phyloP scores from a whole-genome alignment of 2,797 vertebrate species.

The Pangasius mekongensis region DNA sequence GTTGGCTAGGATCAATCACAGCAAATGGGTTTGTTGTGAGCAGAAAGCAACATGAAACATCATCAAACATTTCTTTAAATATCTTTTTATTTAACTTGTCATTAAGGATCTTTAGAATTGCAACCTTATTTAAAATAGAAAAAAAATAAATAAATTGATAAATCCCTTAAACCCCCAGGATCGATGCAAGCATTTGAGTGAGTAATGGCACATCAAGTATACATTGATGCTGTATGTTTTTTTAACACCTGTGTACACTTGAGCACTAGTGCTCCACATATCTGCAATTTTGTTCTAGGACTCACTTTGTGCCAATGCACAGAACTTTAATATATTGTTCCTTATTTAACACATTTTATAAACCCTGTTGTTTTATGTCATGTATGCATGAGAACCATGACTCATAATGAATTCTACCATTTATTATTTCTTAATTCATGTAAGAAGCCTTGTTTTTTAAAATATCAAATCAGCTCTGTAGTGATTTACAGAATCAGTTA shows the following conservation, averaged over 20 bases:
- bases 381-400: neutral
- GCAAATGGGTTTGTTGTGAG: neutral
- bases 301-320: neutral
- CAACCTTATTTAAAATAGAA: neutral
- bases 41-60: neutral
- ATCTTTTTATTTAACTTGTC: neutral
- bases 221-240: neutral
- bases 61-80: slow-evolving; percentile 3
- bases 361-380: neutral
- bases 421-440: neutral
- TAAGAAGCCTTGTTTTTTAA: neutral
- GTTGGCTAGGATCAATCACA: neutral
- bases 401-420: neutral
- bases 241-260: neutral
- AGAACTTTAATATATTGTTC: neutral
- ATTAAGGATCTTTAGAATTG: neutral
- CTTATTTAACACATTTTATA: neutral
- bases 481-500: slow-evolving; percentile 29
- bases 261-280: neutral
- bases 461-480: neutral
- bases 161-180: neutral
- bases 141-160: neutral
- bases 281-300: neutral
- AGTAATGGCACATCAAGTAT: neutral
- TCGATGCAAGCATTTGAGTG: neutral